A percentile compares a stretch with the other conserved stretches of the same genome.
These are phyloP conservation scores for Ectropis grisescens DNA, from an alignment of 1,140 invertebrate species.

Conservation along the genomic window DNA sequence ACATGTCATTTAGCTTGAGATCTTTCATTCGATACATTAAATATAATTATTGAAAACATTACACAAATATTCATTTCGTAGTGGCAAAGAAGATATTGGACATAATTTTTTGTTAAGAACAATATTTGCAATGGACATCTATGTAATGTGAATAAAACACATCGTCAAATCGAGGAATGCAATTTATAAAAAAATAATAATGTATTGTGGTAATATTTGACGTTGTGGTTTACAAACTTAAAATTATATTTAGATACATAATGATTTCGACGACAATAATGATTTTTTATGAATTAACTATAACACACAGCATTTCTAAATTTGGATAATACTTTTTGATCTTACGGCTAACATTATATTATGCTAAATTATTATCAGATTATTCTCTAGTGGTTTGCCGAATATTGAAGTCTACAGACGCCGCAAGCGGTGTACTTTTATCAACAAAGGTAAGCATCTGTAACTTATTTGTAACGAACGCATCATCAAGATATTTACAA, in stretches of 20 bases:
- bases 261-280: conserved; percentile 31
- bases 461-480: conserved; percentile 26
- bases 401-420: conserved; percentile 37
- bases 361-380: conserved; percentile 58
- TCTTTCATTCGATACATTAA: conserved; percentile 26
- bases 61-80: conserved; percentile 21
- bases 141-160: too few species aligned
- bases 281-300: too few species aligned
- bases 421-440: conserved; percentile 43
- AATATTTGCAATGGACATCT: too few species aligned
- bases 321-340: conserved; percentile 66
- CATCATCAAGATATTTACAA: conserved; percentile 57
- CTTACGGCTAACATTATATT: conserved; percentile 53
- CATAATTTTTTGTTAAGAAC: conserved; percentile 11
- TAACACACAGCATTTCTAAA: conserved; percentile 64
- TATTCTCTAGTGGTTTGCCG: conserved; percentile 46
- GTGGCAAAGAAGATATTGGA: conserved; percentile 26
- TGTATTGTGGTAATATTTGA: conserved; percentile 11
- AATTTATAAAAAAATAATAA: conserved; percentile 12
- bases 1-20: conserved; percentile 30
- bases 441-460: conserved; percentile 36
- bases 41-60: conserved; percentile 19
- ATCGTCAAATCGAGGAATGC: conserved; percentile 17
- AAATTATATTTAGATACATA: conserved; percentile 12
- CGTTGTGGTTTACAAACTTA: conserved; percentile 18